phyloP scores from a whole-genome alignment of 2,888 invertebrate genomes.

The Autographa pulchrina region DNA sequence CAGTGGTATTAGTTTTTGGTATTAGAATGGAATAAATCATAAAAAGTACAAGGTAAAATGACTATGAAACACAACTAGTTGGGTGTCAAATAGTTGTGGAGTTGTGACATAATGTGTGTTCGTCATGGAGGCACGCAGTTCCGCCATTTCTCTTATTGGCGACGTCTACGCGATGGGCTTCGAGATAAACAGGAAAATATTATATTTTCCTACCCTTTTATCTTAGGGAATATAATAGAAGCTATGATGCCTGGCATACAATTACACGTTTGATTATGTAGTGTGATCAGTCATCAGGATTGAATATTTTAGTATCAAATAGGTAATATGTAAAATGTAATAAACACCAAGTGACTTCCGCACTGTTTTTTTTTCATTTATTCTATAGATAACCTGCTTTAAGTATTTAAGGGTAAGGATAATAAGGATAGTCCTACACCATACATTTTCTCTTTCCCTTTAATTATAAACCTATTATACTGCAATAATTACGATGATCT shows the following conservation, averaged over 20 bases:
- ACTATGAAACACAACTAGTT: slow-evolving; percentile 8
- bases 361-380: too few species aligned
- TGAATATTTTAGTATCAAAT: background rate
- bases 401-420: too few species aligned
- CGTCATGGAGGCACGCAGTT: slow-evolving; percentile 46
- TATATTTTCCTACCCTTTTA: slow-evolving; percentile 40
- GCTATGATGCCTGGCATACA: slow-evolving; percentile 16
- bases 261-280: slow-evolving; percentile 33
- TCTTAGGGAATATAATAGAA: slow-evolving; percentile 28
- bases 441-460: too few species aligned
- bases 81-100: slow-evolving; percentile 33
- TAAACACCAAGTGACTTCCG: too few species aligned
- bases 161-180: slow-evolving; percentile 10
- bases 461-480: too few species aligned
- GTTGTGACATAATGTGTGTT: slow-evolving; percentile 17
- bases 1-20: too few species aligned
- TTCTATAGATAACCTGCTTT: too few species aligned
- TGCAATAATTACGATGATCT: too few species aligned
- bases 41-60: slow-evolving; percentile 3
- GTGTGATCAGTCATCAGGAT: slow-evolving; percentile 16
- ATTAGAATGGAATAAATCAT: too few species aligned
- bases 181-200: slow-evolving; percentile 54
- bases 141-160: slow-evolving; percentile 22
- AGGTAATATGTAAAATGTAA: too few species aligned
- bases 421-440: too few species aligned